These are phyloP conservation scores for Gorsachius goisagi DNA, from an alignment of 2,113 vertebrate species.

Conservation along the genomic window DNA sequence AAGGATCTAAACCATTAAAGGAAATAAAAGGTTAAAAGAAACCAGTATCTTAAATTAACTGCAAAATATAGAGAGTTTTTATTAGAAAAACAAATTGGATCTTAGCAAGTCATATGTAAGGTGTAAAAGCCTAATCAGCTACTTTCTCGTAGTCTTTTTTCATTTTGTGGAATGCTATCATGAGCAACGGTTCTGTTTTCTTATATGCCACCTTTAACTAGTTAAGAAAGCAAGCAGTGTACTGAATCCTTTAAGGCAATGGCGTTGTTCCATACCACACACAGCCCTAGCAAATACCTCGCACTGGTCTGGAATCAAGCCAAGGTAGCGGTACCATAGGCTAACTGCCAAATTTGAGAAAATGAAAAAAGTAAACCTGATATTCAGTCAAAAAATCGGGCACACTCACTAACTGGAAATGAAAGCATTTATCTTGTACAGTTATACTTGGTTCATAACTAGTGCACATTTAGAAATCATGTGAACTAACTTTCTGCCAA, in stretches of 20 bases:
- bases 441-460: neutral
- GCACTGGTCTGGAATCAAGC: neutral
- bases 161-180: neutral
- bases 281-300: conserved; percentile 16
- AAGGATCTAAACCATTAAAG: neutral
- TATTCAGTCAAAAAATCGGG: neutral
- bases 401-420: neutral
- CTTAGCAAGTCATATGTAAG: neutral
- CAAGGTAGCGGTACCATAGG: conserved; percentile 4
- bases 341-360: conserved; percentile 31
- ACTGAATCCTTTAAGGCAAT: neutral
- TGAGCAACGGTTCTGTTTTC: neutral
- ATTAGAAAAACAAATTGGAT: neutral
- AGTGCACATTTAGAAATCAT: neutral
- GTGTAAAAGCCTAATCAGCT: neutral
- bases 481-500: neutral
- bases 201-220: neutral
- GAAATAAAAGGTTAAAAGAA: neutral
- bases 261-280: conserved; percentile 10
- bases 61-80: neutral
- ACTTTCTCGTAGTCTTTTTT: neutral
- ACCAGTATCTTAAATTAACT: neutral
- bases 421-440: neutral
- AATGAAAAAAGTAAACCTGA: neutral
- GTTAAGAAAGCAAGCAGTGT: neutral